Base-by-base conservation (phyloP, 2,113 vertebrate genomes). In the Lophura nycthemera region DNA sequence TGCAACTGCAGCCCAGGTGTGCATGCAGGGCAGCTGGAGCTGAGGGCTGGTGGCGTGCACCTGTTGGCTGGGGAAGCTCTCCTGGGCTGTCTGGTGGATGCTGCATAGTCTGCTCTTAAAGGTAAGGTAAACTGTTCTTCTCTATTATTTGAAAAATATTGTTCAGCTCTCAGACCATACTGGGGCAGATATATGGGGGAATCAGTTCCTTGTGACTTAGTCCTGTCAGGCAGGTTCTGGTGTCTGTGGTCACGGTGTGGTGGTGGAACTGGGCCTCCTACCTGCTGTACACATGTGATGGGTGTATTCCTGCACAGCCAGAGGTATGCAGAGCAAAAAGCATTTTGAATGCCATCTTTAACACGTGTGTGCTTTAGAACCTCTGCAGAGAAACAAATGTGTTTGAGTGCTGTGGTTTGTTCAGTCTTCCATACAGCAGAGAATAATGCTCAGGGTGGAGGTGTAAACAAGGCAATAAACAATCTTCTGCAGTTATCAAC, bases 391-490 rank as follows among this genome's bases (percentile, higher is more conserved):
- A 32, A 83, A 27, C 57, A 71, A 70, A 83, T 29, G 30, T 67
- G 56, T 86, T 3, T 0, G 2, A 48, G 47, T 0, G 0, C 18
- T 2, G 38, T n/a, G 69, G 25, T 50, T 90, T 83, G 88, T 65
- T 90, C 38, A 43, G 32, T 54, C 19, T 50, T 78, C 42, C 1
- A 1, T 34, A 38, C 25, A 2, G 2, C 11, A 59, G 52, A 78
- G 32, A 45, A 38, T 40, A 36, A 9, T 36, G 40, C 83, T 89
- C 19, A 29, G 50, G 45, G 73, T 47, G 45, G 61, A 83, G 76
- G 38, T 61, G 76, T 90, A 84, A 93, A 89, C 66, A 79, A 25
- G 52, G 48, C 92, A 57, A 34, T 92, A 90, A 96, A 86, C 38
- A 64, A 17, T 66, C 45, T 56, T 67, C 52, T 61, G 47, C 12